These are phyloP conservation scores for Loriculus beryllinus DNA, from an alignment of 2,797 vertebrate genomes.

Conservation along the genomic window DNA sequence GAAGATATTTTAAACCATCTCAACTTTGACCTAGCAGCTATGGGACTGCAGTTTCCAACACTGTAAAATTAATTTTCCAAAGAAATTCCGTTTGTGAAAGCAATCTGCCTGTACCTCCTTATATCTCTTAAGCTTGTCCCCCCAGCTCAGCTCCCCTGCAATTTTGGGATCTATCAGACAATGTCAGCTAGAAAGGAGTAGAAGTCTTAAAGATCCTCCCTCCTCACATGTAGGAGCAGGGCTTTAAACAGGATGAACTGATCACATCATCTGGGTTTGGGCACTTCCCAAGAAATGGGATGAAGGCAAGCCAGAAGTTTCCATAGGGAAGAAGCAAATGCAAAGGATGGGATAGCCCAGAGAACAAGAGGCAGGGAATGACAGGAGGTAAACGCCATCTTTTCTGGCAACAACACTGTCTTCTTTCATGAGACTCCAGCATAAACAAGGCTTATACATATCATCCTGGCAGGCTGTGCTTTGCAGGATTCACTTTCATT, in stretches of 20 bases:
- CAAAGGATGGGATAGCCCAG: not conserved
- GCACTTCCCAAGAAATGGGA: not conserved
- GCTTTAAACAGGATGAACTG: not conserved
- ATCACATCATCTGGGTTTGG: not conserved
- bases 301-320: not conserved
- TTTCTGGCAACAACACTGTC: not conserved
- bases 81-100: not conserved
- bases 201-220: not conserved
- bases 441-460: not conserved
- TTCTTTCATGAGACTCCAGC: not conserved
- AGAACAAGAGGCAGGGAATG: not conserved
- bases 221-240: not conserved
- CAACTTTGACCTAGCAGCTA: constrained; percentile 5
- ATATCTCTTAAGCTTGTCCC: not conserved
- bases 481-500: not conserved
- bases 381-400: not conserved
- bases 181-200: not conserved
- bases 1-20: not conserved
- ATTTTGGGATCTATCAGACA: not conserved
- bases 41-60: not conserved
- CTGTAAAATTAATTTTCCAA: not conserved
- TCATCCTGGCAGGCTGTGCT: not conserved
- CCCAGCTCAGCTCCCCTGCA: not conserved
- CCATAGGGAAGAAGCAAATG: not conserved
- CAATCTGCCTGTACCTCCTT: not conserved